phyloP scores from a whole-genome alignment of 2,113 vertebrate species.

The Phyllopteryx taeniolatus region DNA sequence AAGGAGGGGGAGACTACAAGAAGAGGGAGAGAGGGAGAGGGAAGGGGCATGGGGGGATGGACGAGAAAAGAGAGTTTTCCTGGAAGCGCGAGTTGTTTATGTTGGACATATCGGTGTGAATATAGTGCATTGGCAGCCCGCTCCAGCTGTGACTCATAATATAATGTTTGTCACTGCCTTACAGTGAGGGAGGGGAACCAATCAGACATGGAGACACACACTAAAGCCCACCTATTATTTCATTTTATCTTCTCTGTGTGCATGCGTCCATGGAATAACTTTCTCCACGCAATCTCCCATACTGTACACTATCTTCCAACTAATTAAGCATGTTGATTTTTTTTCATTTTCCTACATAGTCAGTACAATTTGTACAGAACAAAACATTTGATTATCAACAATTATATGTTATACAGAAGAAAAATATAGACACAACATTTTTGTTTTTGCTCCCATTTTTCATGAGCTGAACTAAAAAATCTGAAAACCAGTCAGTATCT shows the following conservation, averaged over 20 bases:
- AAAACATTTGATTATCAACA: not conserved
- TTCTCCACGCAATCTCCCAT: constrained; percentile 8
- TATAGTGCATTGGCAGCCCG: constrained; percentile 55
- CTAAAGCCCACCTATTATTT: constrained; percentile 36
- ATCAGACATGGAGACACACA: constrained; percentile 37
- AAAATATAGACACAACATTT: not conserved
- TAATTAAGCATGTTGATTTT: not conserved
- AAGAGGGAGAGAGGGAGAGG: constrained; percentile 28
- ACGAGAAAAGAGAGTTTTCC: constrained; percentile 63
- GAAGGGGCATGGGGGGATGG: constrained; percentile 26
- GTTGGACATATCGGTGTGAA: constrained; percentile 58
- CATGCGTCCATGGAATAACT: not conserved
- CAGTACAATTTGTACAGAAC: not conserved
- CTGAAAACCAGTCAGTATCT: no score
- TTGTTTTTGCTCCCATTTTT: no score
- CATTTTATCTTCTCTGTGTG: constrained; percentile 11
- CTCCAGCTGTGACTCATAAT: constrained; percentile 71
- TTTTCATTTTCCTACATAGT: not conserved
- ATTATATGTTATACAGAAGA: not conserved
- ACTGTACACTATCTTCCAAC: not conserved
- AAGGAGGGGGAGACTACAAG: constrained; percentile 39
- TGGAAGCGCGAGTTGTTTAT: constrained; percentile 69
- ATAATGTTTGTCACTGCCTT: constrained; percentile 63
- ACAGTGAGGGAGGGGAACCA: constrained; percentile 54
- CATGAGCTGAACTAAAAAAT: no score